Evolutionary conservation across 23 tunicate genomes (phyloP).

Genomic region (Styela clava): DNA sequence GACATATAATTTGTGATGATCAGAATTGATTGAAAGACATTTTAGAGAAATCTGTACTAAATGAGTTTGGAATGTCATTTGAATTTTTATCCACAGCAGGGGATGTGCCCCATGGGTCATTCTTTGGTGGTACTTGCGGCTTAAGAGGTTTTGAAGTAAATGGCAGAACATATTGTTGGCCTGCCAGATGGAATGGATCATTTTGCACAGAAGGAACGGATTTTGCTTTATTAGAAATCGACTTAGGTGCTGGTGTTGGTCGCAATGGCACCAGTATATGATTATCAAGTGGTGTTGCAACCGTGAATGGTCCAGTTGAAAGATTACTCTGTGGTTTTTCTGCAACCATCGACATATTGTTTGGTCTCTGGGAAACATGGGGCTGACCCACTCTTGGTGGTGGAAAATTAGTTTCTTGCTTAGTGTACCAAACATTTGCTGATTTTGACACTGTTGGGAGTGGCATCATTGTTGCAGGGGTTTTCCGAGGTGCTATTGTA

Average conservation of each 20-base stretch:
- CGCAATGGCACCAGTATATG: neutral
- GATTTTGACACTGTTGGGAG: too few species aligned
- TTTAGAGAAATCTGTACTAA: slow-evolving; percentile 31
- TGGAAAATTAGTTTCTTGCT: too few species aligned
- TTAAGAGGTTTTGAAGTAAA: neutral
- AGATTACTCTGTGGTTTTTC: neutral
- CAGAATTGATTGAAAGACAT: too few species aligned
- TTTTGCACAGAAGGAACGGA: neutral
- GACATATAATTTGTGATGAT: too few species aligned
- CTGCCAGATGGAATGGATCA: neutral
- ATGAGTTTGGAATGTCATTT: slow-evolving; percentile 7
- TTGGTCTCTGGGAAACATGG: neutral
- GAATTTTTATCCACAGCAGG: neutral
- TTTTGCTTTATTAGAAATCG: neutral
- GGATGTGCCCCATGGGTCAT: slow-evolving; percentile 18
- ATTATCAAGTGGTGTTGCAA: neutral
- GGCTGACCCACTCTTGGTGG: neutral
- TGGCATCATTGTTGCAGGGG: neutral
- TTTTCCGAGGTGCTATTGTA: neutral
- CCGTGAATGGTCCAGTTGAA: neutral
- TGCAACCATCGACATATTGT: neutral
- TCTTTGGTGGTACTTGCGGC: neutral
- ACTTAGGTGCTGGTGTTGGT: neutral
- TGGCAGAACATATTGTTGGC: neutral
- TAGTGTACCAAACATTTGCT: too few species aligned